phyloP scores from a whole-genome alignment of 1,140 invertebrate genomes.

The Drusus annulatus region DNA sequence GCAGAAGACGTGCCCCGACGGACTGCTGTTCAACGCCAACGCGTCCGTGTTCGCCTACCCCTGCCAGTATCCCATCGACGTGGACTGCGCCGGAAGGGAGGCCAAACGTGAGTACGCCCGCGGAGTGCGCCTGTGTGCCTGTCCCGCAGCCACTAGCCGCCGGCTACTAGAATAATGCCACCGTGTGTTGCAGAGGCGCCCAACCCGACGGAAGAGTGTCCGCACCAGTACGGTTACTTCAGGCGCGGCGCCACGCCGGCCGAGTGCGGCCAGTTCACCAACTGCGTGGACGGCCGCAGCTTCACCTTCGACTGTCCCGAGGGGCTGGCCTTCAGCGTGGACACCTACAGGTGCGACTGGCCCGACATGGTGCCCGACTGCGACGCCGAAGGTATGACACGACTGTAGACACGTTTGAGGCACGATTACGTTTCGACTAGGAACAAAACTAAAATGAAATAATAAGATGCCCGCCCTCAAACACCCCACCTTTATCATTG shows the following conservation, averaged over 20 bases:
- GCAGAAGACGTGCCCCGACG: conserved; percentile 87
- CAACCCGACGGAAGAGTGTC: conserved; percentile 84
- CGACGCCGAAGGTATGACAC: conserved; percentile 79
- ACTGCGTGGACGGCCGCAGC: conserved; percentile 83
- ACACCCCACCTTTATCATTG: neutral
- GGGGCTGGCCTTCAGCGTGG: conserved; percentile 87
- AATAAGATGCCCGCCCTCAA: neutral
- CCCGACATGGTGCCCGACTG: conserved; percentile 85
- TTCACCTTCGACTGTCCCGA: conserved; percentile 82
- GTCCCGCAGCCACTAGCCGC: too few relatives aligned
- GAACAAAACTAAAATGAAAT: too few relatives aligned
- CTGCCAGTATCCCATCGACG: conserved; percentile 87
- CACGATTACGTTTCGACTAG: too few relatives aligned
- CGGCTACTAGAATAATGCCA: too few relatives aligned
- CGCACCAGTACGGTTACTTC: conserved; percentile 89
- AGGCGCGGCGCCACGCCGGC: conserved; percentile 76
- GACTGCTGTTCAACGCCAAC: conserved; percentile 85
- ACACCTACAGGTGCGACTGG: conserved; percentile 88
- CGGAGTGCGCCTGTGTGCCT: too few relatives aligned
- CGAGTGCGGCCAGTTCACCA: conserved; percentile 88
- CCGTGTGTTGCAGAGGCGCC: conserved; percentile 62
- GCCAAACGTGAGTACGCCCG: conserved; percentile 72
- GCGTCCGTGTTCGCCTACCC: conserved; percentile 80
- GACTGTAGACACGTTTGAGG: too few relatives aligned
- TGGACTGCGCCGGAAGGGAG: conserved; percentile 81